Evolutionary conservation across 2,113 vertebrate species (phyloP), one percentile per base, ranked within the genome.

Genomic region (Melozone crissalis): DNA sequence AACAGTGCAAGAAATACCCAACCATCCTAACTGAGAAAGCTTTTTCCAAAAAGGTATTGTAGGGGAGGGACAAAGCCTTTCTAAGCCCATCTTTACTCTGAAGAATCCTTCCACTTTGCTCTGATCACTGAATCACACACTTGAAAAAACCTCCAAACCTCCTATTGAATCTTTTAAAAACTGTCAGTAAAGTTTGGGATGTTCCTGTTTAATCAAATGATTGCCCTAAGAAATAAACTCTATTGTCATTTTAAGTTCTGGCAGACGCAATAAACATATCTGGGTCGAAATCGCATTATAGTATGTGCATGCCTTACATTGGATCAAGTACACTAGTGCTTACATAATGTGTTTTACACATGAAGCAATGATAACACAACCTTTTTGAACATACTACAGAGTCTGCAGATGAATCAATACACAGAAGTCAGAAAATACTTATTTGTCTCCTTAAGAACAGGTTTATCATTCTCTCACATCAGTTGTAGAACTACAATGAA

Each of bases 181-280:
- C 19, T 79, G 18, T 55, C 57, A 59, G 49, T 69, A 46, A 54
- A 21, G 18, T 22, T 88, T 93, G 74, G 55, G 24, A 41, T 83
- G 43, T 63, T 90, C 55, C 61, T 83, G 39, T 85, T 94, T 59
- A 93, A 95, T 62, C 30, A 85, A 91, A 83, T 3, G 1, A 47
- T 28, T 74, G 39, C 47, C 73, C 68, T 78, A 84, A 87, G 86
- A 84, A 95, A 88, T 59, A 88, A 88, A 18, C 5, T 81, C 15
- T 81, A 39, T 75, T 86, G 41, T 81, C 26, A 78, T 72, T 95
- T 90, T 54, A 86, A 84, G 37, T 81, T 90, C 82, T 96, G 79
- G 63, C 44, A 92, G 68, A 93, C 47, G 41, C 18, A 84, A 49
- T 49, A 90, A 90, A 87, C 37, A 81, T 39, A 52, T 84, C 78